Evolutionary conservation across 2,888 invertebrate species (phyloP), one percentile per base, ranked within the genome.

Genomic region (Heteromurus nitidus): DNA sequence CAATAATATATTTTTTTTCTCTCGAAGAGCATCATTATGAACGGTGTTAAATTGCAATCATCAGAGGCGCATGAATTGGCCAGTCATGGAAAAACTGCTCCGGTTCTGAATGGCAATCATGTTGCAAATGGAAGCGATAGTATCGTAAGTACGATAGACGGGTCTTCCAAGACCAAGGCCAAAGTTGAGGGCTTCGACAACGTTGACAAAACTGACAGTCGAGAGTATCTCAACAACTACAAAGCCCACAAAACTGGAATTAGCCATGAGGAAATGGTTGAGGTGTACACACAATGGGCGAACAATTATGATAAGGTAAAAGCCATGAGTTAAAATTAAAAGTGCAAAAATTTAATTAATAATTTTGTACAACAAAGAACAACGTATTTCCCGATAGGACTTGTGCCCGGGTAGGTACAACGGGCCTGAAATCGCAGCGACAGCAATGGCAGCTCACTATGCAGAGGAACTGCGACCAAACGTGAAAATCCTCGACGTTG

Each of bases 201-300:
- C 31, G 81, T 87, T 1, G 53, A 65, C 2, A 68, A 84, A 18
- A 68, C 80, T 9, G 87, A 87, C 60, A 76, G 84, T 16, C 62
- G 55, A 13, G 84, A 85, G 26, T 88, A 87, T 64, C 31, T 85
- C 47, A 84, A 84, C 44, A 88, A 88, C 42, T 87, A 85, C 82
- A 82, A 84, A 60, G 86, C 87, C 28, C 88, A 87, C 55, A 84
- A 85, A 65, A 86, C 85, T 28, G 88, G 88, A 7, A 88, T 88
- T 2, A 82, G 83, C n/a, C 86, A 87, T 68, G 85, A 88, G 28
- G 88, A 89, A 70, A 88, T 89, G 80, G 87, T 88, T 7, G 82
- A 87, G 1, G 88, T 88, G 28, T 89, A 89, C 77, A 86, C 88
- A 11, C 85, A 88, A 31, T 89, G 89, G 89, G 89, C 89, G 3